These are phyloP conservation scores for Petaurus breviceps DNA, from an alignment of 2,113 vertebrate species.

Conservation along the genomic window DNA sequence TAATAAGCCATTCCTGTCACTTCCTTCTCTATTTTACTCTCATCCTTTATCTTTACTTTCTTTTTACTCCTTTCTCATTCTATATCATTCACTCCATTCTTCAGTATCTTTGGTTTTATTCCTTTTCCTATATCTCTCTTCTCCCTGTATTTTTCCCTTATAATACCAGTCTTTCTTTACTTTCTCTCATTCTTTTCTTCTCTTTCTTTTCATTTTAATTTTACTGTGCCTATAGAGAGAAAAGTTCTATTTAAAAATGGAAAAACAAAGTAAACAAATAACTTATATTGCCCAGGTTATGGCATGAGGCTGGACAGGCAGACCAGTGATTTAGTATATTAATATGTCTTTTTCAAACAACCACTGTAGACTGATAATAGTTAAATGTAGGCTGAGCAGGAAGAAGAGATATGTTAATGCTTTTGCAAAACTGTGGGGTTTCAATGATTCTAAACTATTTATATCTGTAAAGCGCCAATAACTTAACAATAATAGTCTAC, in stretches of 20 bases:
- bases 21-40: neutral
- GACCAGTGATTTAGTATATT: neutral
- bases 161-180: neutral
- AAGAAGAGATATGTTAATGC: neutral
- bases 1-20: neutral
- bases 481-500: neutral
- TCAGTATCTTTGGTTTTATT: neutral
- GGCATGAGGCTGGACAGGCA: neutral
- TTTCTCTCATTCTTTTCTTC: neutral
- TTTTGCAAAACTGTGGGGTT: neutral
- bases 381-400: neutral
- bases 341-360: neutral
- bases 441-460: neutral
- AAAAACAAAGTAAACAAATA: neutral
- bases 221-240: neutral
- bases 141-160: neutral
- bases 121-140: neutral
- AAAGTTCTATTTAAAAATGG: neutral
- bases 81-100: neutral
- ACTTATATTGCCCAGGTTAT: neutral
- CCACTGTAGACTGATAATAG: neutral
- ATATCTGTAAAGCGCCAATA: neutral
- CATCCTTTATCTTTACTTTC: neutral
- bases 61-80: neutral
- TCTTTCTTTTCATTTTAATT: neutral